A percentile compares a stretch with the other conserved stretches of the same genome.
phyloP scores from a whole-genome alignment of 2,797 vertebrate genomes.

The Sorex maritimensis region DNA sequence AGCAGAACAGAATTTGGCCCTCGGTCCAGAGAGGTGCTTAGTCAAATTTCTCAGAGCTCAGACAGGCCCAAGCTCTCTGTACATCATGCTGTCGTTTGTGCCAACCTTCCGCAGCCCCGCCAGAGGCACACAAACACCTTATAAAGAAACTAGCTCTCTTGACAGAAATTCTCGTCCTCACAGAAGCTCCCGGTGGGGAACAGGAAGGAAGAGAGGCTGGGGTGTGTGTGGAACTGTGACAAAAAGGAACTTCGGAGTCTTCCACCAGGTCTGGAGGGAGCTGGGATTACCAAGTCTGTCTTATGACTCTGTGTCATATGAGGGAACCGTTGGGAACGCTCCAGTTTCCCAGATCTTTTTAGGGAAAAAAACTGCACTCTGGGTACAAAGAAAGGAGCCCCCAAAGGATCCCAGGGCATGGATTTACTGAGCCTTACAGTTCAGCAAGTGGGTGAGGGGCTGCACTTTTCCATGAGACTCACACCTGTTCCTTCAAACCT shows the following conservation, averaged over 20 bases:
- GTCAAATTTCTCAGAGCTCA: slow-evolving; percentile 78
- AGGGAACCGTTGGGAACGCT: not conserved
- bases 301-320: slow-evolving; percentile 62
- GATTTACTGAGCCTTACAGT: not conserved
- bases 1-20: slow-evolving; percentile 81
- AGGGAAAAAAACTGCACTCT: slow-evolving; percentile 13
- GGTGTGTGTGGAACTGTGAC: not conserved
- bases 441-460: slow-evolving; percentile 8
- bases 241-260: slow-evolving; percentile 69
- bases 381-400: slow-evolving; percentile 51
- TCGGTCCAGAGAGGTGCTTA: slow-evolving; percentile 79
- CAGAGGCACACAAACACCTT: slow-evolving; percentile 32
- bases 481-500: not conserved
- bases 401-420: not conserved
- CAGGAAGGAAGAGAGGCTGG: not conserved
- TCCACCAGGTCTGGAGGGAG: not conserved
- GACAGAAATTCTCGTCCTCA: slow-evolving; percentile 18
- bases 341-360: slow-evolving; percentile 57
- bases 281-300: slow-evolving; percentile 44
- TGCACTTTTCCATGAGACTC: not conserved
- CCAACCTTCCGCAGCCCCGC: slow-evolving; percentile 58
- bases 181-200: slow-evolving; percentile 13
- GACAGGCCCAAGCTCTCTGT: slow-evolving; percentile 55
- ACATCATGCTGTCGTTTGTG: slow-evolving; percentile 22
- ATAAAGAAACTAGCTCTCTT: not conserved